Base-by-base conservation (phyloP, 2,113 vertebrate genomes). In the Ictidomys tridecemlineatus region DNA sequence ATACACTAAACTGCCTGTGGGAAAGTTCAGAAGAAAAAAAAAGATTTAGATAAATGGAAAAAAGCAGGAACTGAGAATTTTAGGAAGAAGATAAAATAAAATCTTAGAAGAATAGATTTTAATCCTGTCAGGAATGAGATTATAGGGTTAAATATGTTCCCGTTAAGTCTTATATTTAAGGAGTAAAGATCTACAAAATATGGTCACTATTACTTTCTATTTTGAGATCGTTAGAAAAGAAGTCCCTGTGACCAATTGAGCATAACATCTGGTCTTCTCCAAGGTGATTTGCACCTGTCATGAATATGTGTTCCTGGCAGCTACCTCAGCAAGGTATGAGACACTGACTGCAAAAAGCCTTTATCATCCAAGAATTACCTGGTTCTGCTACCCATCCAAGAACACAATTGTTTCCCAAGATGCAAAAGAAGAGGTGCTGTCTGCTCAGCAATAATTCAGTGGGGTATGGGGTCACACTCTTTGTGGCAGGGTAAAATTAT, bases 221-320 rank as follows among this genome's bases (percentile, higher is more conserved):
- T 83, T 61, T 90, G 72, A 92, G n/a, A 83, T 85, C n/a, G n/a
- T n/a, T n/a, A n/a, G n/a, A n/a, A n/a, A n/a, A n/a, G n/a, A n/a
- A n/a, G n/a, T n/a, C 70, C 42, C 8, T 39, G 0, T n/a, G 0
- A 22, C 1, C 65, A n/a, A 0, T 0, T 76, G 17, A 74, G 17
- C 11, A 1, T 4, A 69, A 32, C 6, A 6, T 67, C 34, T 26
- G 11, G 5, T 79, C 17, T 7, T 82, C 48, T 53, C 39, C 32
- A 24, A 20, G 17, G 2, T 34, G 2, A 45, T 10, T 51, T 32
- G 1, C 0, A 61, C 6, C 24, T 85, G 5, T 83, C 34, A 69
- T 69, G 51, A 56, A n/a, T 14, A 39, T 8, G 6, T 45, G 18
- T 26, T 24, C 28, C 3, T 18, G 8, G 7, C 10, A 84, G 6